Conservation (phyloP, 2,797 vertebrate genomes). For the Chelon labrosus region DNA sequence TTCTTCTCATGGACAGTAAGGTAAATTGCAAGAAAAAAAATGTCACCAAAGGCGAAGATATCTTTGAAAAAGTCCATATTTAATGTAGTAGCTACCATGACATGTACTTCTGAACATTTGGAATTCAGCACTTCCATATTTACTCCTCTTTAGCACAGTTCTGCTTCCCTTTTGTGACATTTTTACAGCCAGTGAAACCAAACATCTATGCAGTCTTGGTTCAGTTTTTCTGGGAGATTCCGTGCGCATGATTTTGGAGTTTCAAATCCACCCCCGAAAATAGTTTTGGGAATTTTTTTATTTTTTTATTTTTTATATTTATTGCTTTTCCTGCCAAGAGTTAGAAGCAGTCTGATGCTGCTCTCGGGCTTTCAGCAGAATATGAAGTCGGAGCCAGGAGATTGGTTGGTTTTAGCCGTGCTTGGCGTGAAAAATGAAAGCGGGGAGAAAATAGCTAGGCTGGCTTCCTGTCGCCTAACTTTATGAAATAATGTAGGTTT, state of each 20-base stretch:
- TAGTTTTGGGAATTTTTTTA: background rate
- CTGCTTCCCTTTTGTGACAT: constrained; percentile 6
- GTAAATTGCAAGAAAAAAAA: constrained; percentile 18
- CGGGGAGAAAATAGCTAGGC: background rate
- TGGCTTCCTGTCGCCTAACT: too few species aligned
- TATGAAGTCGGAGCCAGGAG: background rate
- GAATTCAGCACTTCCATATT: constrained; percentile 1
- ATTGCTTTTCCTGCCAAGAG: background rate
- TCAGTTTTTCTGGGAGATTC: background rate
- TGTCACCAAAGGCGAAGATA: background rate
- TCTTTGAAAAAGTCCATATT: background rate
- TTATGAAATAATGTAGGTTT: background rate
- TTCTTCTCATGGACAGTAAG: constrained; percentile 13
- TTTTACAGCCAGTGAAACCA: constrained; percentile 16
- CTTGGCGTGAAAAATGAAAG: background rate
- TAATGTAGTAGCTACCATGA: background rate
- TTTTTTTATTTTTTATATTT: too few species aligned
- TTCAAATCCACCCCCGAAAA: background rate
- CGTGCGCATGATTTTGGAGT: background rate
- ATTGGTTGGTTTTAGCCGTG: background rate
- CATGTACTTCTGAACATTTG: background rate
- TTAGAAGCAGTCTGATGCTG: background rate
- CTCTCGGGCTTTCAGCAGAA: too few species aligned
- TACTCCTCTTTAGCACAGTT: constrained; percentile 11
- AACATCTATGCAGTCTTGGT: background rate